Conservation (phyloP, 2,888 invertebrate species). For the Acanthoscelides obtectus region DNA sequence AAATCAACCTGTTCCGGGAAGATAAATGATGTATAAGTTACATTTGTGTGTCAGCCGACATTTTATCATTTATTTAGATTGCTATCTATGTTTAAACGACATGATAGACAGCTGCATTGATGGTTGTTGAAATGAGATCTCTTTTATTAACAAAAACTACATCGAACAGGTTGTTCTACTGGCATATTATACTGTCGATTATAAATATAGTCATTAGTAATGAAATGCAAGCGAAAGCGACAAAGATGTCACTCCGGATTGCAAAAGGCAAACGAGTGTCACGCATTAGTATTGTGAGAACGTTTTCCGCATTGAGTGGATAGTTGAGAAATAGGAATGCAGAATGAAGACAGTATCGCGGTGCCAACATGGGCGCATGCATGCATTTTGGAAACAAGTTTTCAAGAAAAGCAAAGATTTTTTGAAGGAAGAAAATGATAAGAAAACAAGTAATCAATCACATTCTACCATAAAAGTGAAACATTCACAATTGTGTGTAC, state of each 20-base stretch:
- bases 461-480: no score
- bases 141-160: not conserved
- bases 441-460: no score
- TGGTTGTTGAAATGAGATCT: not conserved
- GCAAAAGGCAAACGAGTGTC: not conserved
- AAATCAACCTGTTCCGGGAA: not conserved
- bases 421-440: no score
- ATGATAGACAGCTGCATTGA: not conserved
- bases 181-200: not conserved
- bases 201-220: not conserved
- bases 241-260: not conserved
- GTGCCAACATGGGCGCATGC: no score
- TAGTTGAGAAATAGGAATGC: not conserved
- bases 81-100: not conserved
- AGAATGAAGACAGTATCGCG: no score
- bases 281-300: not conserved
- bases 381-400: no score
- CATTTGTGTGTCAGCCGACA: not conserved
- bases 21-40: not conserved
- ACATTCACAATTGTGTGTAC: no score
- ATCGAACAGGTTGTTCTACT: not conserved
- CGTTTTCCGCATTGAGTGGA: not conserved
- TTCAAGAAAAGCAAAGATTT: no score
- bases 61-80: not conserved
- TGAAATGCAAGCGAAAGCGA: not conserved